Evolutionary conservation across 2,888 invertebrate species (phyloP).

Genomic region (Plebejus anna): DNA sequence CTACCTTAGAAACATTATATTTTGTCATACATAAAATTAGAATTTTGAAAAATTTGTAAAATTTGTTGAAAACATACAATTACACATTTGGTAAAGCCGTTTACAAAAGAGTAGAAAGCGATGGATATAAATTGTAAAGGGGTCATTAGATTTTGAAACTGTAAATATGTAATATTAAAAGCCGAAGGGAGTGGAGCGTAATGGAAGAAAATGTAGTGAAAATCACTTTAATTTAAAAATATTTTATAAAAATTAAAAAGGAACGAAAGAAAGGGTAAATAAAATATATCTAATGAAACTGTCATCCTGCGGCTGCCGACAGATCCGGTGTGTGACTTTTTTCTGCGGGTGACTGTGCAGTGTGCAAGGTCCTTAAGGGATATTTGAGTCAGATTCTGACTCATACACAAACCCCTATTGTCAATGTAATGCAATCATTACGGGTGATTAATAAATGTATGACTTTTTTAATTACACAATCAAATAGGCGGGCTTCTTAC

Average conservation of each 20-base stretch:
- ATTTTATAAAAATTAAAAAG: background rate
- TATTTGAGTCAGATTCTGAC: conserved; percentile 21
- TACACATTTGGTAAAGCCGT: background rate
- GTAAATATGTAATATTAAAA: background rate
- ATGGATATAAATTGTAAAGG: background rate
- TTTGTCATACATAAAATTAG: too few species aligned
- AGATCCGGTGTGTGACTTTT: background rate
- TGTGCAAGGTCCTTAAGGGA: conserved; percentile 1
- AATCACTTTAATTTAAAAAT: background rate
- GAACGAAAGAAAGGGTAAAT: background rate
- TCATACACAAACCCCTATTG: conserved; percentile 23
- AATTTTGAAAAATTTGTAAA: too few species aligned
- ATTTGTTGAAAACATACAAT: background rate
- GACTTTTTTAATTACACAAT: background rate
- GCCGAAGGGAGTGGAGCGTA: background rate
- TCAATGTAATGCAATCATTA: conserved; percentile 21
- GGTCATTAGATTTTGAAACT: background rate
- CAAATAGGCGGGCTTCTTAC: too few species aligned
- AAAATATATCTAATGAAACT: background rate
- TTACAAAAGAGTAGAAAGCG: background rate
- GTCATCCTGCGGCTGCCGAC: too few species aligned
- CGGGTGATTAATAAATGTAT: conserved; percentile 16
- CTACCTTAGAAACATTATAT: too few species aligned
- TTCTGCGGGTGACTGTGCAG: background rate
- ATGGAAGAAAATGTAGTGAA: background rate